A percentile compares a stretch with the other conserved stretches of the same genome.
phyloP scores from a whole-genome alignment of 2,888 invertebrate species.

The Tiphia femorata region DNA sequence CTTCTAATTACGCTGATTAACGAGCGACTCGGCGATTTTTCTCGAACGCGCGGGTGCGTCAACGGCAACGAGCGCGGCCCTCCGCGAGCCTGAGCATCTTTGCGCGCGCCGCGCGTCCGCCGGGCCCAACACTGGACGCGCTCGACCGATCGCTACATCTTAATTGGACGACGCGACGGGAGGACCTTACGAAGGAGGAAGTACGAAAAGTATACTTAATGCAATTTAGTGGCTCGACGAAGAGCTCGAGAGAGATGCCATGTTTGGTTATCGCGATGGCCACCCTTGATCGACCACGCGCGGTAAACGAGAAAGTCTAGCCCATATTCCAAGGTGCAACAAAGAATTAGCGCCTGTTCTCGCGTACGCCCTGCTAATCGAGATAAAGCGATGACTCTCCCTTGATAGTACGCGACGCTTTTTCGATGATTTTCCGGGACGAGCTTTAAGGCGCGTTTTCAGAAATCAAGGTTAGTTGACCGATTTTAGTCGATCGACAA shows the following conservation, averaged over 20 bases:
- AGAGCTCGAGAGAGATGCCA: not conserved
- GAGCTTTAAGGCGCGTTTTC: too few relatives aligned
- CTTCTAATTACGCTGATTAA: conserved; percentile 66
- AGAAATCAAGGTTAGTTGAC: too few relatives aligned
- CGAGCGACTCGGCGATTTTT: conserved; percentile 53
- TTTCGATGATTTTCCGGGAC: too few relatives aligned
- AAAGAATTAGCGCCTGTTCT: conserved; percentile 1
- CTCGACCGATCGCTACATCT: not conserved
- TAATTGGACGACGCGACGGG: conserved; percentile 3
- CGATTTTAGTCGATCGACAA: too few relatives aligned
- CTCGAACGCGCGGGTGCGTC: conserved; percentile 26
- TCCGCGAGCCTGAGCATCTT: conserved; percentile 3
- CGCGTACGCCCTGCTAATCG: too few relatives aligned
- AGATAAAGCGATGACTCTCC: too few relatives aligned
- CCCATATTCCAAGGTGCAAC: not conserved
- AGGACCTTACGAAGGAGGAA: not conserved
- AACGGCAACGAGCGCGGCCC: conserved; percentile 19
- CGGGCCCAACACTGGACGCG: not conserved
- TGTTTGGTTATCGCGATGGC: not conserved
- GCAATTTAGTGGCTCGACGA: not conserved
- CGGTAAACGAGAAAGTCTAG: not conserved
- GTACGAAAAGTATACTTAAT: not conserved
- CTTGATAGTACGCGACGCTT: too few relatives aligned
- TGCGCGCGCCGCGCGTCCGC: not conserved
- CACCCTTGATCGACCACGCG: not conserved